Evolutionary conservation across 2,797 vertebrate species (phyloP), one percentile per base, ranked within the genome.

Genomic region (Eleutherodactylus coqui): DNA sequence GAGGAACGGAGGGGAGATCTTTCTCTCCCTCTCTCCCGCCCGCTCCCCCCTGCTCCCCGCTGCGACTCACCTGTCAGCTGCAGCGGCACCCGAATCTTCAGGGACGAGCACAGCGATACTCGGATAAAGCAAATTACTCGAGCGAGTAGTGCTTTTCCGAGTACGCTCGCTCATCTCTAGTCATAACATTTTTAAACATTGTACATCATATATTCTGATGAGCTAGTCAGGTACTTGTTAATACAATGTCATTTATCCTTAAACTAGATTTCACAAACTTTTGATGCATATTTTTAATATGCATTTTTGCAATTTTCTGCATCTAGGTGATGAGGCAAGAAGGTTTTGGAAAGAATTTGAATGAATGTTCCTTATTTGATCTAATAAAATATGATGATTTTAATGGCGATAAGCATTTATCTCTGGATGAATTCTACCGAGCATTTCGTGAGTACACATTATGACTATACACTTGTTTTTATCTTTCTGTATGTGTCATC

Each of bases 341-440:
- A 89, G 96, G 96, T 78, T 91, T 98, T 87, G 94, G 94, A 91
- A 96, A 95, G 90, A 94, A 96, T 79, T 84, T 88, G 2, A 95
- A 95, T 29, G 96, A 94, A 86, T 99, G 98, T 90, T 96, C 96
- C 0, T 88, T 99, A 88, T 98, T 98, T 21, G 96, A 99, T 94
- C 94, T 99, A 64, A 94, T 99, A 88, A 98, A 98, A 92, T 98
- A 97, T 9, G 97, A 96, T 72, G 97, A 98, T 83, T 92, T 94
- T 88, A 94, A 97, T 0, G 89, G 94, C 36, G 97, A 99, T 70
- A 96, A 96, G 85, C 96, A 94, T 85, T 93, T 99, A 82, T 92
- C 94, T 36, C 95, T 94, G 79, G 97, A 98, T 70, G 98, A 99
- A 93, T 96, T 99, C 91, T 99, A 98, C 76, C 94, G 94, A 84